Evolutionary conservation across 2,113 vertebrate genomes (phyloP).

Genomic region (Nesospiza acunhae): DNA sequence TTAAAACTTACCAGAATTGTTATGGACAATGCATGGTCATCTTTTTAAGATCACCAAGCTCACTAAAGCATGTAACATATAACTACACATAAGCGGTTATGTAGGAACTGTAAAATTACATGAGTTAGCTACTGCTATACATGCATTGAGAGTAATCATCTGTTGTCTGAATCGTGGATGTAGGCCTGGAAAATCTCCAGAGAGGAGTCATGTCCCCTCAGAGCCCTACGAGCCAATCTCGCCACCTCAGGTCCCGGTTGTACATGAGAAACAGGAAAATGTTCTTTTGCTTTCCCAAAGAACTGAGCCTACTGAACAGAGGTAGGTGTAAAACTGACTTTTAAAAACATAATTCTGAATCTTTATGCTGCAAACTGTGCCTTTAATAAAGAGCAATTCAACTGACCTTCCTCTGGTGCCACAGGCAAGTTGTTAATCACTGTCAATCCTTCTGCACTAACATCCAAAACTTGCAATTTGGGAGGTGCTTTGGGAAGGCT

Average conservation of each 20-base stretch:
- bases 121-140: neutral
- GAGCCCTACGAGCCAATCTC: slow-evolving; percentile 97
- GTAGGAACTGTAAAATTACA: neutral
- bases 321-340: slow-evolving; percentile 71
- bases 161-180: neutral
- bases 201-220: slow-evolving; percentile 84
- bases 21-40: neutral
- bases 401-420: neutral
- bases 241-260: slow-evolving; percentile 87
- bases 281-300: slow-evolving; percentile 83
- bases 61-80: neutral
- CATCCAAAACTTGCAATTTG: neutral
- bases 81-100: neutral
- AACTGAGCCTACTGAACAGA: slow-evolving; percentile 87
- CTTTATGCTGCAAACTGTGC: neutral
- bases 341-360: neutral
- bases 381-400: neutral
- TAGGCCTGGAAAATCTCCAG: slow-evolving; percentile 96
- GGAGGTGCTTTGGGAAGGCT: neutral
- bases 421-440: neutral
- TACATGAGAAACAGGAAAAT: slow-evolving; percentile 88
- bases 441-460: neutral
- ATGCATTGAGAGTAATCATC: neutral
- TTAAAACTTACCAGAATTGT: neutral
- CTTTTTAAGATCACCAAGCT: neutral